phyloP scores from a whole-genome alignment of 2,888 invertebrate genomes.

The Ochropleura plecta region DNA sequence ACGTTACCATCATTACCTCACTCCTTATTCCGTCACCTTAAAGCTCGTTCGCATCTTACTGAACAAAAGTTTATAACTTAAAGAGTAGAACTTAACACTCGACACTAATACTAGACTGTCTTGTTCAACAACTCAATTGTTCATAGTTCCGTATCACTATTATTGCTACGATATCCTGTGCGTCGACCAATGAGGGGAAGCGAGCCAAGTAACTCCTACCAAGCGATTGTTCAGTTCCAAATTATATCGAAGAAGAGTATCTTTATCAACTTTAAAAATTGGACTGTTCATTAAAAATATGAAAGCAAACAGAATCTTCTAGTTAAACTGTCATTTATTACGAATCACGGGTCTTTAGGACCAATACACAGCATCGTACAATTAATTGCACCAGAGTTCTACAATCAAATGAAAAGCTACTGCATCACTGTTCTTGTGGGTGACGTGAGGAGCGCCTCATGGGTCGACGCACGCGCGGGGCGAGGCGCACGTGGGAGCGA shows the following conservation, averaged over 20 bases:
- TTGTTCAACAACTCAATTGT: conserved; percentile 59
- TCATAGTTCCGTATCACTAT: conserved; percentile 66
- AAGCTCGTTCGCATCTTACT: conserved; percentile 68
- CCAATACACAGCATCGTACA: conserved; percentile 49
- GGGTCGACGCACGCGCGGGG: conserved; percentile 46
- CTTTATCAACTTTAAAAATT: conserved; percentile 13
- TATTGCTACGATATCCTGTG: conserved; percentile 65
- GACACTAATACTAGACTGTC: conserved; percentile 67
- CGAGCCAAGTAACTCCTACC: conserved; percentile 23
- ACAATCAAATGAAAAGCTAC: conserved; percentile 54
- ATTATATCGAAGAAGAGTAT: neutral
- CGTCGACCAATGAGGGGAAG: conserved; percentile 59
- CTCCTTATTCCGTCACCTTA: conserved; percentile 62
- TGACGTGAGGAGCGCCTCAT: conserved; percentile 21
- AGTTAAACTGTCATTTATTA: conserved; percentile 60
- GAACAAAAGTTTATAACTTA: conserved; percentile 67
- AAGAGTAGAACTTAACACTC: conserved; percentile 66
- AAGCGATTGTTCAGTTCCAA: conserved; percentile 31
- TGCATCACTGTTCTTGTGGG: conserved; percentile 39
- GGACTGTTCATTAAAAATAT: conserved; percentile 31
- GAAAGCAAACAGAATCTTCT: conserved; percentile 59
- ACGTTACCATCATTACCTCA: conserved; percentile 59
- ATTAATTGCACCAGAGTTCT: conserved; percentile 50
- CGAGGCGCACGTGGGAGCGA: neutral
- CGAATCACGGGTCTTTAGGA: conserved; percentile 47